Conservation (phyloP, 2,797 vertebrate genomes). For the Alosa sapidissima region DNA sequence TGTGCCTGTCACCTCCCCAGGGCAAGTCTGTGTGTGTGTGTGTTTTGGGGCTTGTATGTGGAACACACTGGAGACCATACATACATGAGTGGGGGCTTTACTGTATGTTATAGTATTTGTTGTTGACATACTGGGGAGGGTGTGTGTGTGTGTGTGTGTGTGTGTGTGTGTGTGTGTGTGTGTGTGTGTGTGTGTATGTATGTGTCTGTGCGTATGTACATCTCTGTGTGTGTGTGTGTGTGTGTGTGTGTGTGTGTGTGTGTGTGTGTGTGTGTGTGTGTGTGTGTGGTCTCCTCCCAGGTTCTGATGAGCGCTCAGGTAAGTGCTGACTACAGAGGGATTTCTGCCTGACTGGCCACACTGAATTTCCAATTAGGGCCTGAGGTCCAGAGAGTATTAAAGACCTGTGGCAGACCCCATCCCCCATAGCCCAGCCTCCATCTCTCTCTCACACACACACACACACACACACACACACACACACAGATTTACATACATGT, state of each 20-base stretch:
- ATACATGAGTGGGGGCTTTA: background rate
- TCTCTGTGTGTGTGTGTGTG: background rate
- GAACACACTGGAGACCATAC: background rate
- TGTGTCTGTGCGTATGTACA: background rate
- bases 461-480: background rate
- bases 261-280: background rate
- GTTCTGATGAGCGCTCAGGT: slow-evolving; percentile 21
- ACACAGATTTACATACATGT: background rate
- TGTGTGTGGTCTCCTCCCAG: background rate
- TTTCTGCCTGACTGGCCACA: slow-evolving; percentile 70
- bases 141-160: background rate
- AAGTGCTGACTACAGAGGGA: slow-evolving; percentile 68
- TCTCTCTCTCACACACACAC: background rate
- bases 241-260: background rate
- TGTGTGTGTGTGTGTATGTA: background rate
- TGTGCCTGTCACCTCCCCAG: slow-evolving; percentile 8
- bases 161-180: background rate
- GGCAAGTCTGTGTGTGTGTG: background rate
- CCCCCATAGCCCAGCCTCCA: slow-evolving; percentile 24
- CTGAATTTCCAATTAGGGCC: slow-evolving; percentile 74
- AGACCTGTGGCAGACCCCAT: slow-evolving; percentile 55
- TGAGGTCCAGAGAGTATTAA: slow-evolving; percentile 36
- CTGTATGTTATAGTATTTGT: background rate
- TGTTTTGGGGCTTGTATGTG: background rate
- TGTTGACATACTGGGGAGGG: background rate